phyloP scores from a whole-genome alignment of 2,797 vertebrate species.

The Limnodromus scolopaceus region DNA sequence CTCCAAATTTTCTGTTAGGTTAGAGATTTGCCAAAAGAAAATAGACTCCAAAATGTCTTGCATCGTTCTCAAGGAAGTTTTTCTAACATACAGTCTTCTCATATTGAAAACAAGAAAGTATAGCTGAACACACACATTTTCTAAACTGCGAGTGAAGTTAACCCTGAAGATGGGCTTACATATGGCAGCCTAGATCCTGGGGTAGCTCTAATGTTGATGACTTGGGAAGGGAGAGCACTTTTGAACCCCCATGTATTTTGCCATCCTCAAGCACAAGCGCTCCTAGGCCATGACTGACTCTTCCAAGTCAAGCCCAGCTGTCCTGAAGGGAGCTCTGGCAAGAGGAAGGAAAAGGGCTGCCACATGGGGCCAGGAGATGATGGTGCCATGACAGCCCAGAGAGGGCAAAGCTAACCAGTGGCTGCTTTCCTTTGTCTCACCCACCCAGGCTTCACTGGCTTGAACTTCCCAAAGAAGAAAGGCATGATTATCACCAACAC shows the following conservation, averaged over 20 bases:
- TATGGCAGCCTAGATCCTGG: not conserved
- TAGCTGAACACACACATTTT: not conserved
- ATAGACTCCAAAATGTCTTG: not conserved
- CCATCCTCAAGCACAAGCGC: not conserved
- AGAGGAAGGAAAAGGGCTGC: not conserved
- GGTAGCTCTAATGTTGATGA: not conserved
- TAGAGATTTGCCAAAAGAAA: not conserved
- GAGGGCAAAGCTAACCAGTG: not conserved
- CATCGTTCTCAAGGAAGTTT: not conserved
- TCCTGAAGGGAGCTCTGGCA: not conserved
- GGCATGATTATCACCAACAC: not conserved
- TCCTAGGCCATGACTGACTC: not conserved
- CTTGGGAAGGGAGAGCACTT: not conserved
- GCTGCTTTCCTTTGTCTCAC: not conserved
- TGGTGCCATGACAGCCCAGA: not conserved
- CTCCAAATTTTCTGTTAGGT: not conserved
- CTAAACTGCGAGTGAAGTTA: not conserved
- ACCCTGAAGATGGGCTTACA: not conserved
- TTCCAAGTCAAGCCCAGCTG: not conserved
- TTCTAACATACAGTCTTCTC: not conserved
- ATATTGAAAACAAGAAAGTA: not conserved
- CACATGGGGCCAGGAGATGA: rapidly evolving
- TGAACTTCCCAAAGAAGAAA: not conserved
- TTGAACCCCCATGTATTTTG: not conserved
- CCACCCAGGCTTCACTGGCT: not conserved